A percentile compares a stretch with the other conserved stretches of the same genome.
Conservation (phyloP, 2,797 vertebrate genomes). For the Harpagifer antarcticus region DNA sequence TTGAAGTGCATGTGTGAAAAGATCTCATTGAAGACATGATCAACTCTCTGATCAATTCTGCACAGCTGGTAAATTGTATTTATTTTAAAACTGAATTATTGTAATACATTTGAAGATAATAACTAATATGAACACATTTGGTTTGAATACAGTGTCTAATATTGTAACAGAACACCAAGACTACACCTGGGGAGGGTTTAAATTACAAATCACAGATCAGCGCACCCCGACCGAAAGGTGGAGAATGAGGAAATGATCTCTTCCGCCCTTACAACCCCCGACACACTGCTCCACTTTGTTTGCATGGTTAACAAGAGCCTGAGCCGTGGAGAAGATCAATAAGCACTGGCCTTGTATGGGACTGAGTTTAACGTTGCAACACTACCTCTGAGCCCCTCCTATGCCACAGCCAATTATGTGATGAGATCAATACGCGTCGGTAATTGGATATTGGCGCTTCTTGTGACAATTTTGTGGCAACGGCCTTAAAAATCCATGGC, state of each 20-base stretch:
- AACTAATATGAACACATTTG: no score
- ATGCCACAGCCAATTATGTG: slow-evolving; percentile 80
- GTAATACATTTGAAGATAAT: no score
- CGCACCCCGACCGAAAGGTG: slow-evolving; percentile 45
- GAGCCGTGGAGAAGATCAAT: slow-evolving; percentile 76
- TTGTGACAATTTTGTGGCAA: slow-evolving; percentile 42
- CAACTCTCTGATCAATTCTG: neutral
- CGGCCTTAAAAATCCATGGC: slow-evolving; percentile 48
- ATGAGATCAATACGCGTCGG: slow-evolving; percentile 82
- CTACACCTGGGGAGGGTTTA: slow-evolving; percentile 7
- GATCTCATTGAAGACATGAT: neutral
- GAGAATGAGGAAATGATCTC: slow-evolving; percentile 67
- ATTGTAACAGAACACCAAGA: neutral
- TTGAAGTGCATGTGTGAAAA: no score
- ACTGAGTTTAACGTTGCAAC: slow-evolving; percentile 71
- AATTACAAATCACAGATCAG: slow-evolving; percentile 40
- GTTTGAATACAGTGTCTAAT: neutral
- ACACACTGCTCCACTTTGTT: slow-evolving; percentile 78
- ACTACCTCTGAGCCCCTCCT: slow-evolving; percentile 77
- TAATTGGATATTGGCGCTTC: slow-evolving; percentile 80
- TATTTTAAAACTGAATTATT: neutral
- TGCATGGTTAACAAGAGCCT: slow-evolving; percentile 83
- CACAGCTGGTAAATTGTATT: neutral
- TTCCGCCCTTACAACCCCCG: slow-evolving; percentile 48
- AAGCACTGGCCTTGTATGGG: slow-evolving; percentile 64